phyloP scores from a whole-genome alignment of 2,888 invertebrate species.

The Chymomyza amoena region DNA sequence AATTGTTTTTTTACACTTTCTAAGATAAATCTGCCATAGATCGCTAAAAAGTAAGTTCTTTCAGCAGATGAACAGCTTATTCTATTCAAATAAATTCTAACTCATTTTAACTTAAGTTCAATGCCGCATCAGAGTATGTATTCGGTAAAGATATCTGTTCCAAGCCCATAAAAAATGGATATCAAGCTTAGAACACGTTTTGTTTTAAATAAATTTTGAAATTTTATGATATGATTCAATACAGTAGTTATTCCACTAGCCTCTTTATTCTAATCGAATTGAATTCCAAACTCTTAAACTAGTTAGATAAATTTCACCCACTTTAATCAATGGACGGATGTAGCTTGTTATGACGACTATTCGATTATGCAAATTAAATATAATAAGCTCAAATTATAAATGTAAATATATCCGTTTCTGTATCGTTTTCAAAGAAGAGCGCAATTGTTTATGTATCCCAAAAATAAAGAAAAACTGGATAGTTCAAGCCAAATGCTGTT shows the following conservation, averaged over 20 bases:
- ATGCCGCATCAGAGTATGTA: no score
- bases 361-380: not conserved
- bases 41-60: no score
- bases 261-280: not conserved
- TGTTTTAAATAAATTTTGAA: not conserved
- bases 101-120: no score
- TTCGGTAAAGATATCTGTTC: not conserved
- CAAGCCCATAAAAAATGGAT: not conserved
- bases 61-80: no score
- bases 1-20: no score
- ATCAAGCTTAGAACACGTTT: not conserved
- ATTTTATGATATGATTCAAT: not conserved
- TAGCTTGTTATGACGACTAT: not conserved
- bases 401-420: not conserved
- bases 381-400: not conserved
- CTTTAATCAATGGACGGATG: not conserved
- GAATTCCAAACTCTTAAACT: not conserved
- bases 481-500: not conserved
- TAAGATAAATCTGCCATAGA: no score
- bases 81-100: no score
- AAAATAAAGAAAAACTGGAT: not conserved
- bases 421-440: not conserved
- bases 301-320: not conserved
- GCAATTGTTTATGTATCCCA: not conserved
- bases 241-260: not conserved